Base-by-base conservation (phyloP, 2,797 vertebrate species). In the Pristis pectinata region DNA sequence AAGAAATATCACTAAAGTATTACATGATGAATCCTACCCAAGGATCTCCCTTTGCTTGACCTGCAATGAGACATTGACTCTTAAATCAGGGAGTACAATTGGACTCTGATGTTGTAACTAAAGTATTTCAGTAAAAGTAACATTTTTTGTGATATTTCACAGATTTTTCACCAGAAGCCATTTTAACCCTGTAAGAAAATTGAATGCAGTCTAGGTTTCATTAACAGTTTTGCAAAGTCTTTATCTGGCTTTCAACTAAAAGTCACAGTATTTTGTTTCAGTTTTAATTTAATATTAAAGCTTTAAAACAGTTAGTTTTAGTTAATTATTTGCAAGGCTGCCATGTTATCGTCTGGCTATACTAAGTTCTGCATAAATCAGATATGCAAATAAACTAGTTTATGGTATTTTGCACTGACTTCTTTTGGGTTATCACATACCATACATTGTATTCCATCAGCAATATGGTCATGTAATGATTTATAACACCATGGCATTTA, bases 41-140 rank as follows among this genome's bases (percentile, higher is more conserved):
- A 96, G 97, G 96, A 97, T 96, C 96, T 97, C 97, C 97, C 96
- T 96, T 97, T 97, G 96, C 95, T 97, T 98, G 97, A 98, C 96
- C 98, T 98, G 97, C 97, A 96, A 97, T 98, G 97, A 97, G 96
- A 97, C 97, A 96, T 97, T 98, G 96, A 97, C 96, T 96, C 97
- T 99, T 99, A 99, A 99, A 99, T 99, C 98, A 99, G 99, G 98
- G 98, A 99, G 96, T 98, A 97, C 96, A 96, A 96, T 97, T 96
- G 97, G 97, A 97, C 96, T 97, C 97, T 96, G 95, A 96, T 97
- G 96, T 96, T 96, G 87, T 96, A 95, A 96, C 95, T 97, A 97
- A 96, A 97, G 96, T 95, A 80, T 95, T 95, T 72, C 96, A 95
- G 95, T 94, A 95, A 95, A 77, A 49, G 70, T 61, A 89, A 79